phyloP scores from a whole-genome alignment of 2,888 invertebrate species.

The Drosophila neonasuta region DNA sequence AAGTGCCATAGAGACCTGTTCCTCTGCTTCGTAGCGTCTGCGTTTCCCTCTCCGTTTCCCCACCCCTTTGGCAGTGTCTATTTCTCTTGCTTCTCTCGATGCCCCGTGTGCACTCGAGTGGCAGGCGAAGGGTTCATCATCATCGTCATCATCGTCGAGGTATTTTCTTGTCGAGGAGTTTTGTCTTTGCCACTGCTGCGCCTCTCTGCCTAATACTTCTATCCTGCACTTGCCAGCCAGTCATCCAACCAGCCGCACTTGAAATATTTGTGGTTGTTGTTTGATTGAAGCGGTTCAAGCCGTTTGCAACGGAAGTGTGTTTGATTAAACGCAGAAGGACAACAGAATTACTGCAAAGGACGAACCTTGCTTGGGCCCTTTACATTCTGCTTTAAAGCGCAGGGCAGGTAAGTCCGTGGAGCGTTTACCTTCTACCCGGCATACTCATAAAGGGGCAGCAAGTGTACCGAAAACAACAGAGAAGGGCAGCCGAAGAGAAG shows the following conservation, averaged over 20 bases:
- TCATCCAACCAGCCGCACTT: slow-evolving; percentile 69
- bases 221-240: slow-evolving; percentile 63
- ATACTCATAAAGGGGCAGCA: slow-evolving; percentile 4
- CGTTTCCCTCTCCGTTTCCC: background rate
- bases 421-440: background rate
- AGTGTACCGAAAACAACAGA: slow-evolving; percentile 15
- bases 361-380: slow-evolving; percentile 12
- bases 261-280: slow-evolving; percentile 77
- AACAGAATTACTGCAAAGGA: slow-evolving; percentile 45
- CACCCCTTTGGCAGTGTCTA: slow-evolving; percentile 11
- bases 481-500: background rate
- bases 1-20: slow-evolving; percentile 53
- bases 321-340: slow-evolving; percentile 75
- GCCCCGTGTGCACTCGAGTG: slow-evolving; percentile 61
- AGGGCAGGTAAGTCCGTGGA: slow-evolving; percentile 61
- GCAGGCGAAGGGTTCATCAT: slow-evolving; percentile 75
- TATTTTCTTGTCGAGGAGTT: slow-evolving; percentile 76
- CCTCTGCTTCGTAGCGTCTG: slow-evolving; percentile 5
- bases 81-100: slow-evolving; percentile 24
- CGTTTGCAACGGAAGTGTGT: slow-evolving; percentile 77
- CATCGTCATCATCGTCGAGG: slow-evolving; percentile 54
- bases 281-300: slow-evolving; percentile 76
- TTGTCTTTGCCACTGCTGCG: slow-evolving; percentile 59
- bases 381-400: slow-evolving; percentile 52
- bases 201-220: background rate